Base-by-base conservation (phyloP, 2,888 invertebrate genomes). In the Sialis fuliginosa region DNA sequence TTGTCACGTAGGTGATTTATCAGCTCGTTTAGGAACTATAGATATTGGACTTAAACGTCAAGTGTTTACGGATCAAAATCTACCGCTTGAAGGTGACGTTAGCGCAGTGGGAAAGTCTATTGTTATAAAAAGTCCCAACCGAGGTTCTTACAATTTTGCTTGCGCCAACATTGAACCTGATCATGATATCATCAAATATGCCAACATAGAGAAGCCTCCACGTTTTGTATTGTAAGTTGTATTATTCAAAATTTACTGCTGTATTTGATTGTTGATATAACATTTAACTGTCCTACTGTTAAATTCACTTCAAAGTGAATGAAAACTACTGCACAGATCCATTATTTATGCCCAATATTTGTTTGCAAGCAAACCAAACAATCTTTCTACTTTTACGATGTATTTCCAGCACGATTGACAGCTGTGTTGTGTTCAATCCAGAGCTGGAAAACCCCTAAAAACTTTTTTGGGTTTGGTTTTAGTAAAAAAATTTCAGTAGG, bases 131-230 rank as follows among this genome's bases (percentile, higher is more conserved):
- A 81, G 81, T 4, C 79, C 86, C 4, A 81, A 85, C 49, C 66
- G 75, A 51, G 77, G 79, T 43, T 60, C 71, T 7, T 79, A 82
- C 52, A 70, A 83, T 53, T 83, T 83, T 61, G 90, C 91, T 1
- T 92, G 92, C 63, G 91, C 91, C 46, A 92, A 91, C 62, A 87
- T 93, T 51, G 83, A 85, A 59, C 85, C 88, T 0, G 92, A 92
- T 61, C 80, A 86, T 59, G 87, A 92, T 62, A 87, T 91, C 51
- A 80, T 91, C 45, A 91, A 90, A 66, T 90, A 83, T 58, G 82
- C 83, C 0, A 90, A 90, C 55, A 77, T 92, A 33, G 79, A 83
- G 62, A 86, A 83, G 62, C 85, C 89, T 42, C 89, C 90, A 1
- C 71, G 86, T 62, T 92, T 92, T 64, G 86, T 89, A 12, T 72